Conservation (phyloP, 1,140 invertebrate genomes). For the Oreohelix idahoensis region DNA sequence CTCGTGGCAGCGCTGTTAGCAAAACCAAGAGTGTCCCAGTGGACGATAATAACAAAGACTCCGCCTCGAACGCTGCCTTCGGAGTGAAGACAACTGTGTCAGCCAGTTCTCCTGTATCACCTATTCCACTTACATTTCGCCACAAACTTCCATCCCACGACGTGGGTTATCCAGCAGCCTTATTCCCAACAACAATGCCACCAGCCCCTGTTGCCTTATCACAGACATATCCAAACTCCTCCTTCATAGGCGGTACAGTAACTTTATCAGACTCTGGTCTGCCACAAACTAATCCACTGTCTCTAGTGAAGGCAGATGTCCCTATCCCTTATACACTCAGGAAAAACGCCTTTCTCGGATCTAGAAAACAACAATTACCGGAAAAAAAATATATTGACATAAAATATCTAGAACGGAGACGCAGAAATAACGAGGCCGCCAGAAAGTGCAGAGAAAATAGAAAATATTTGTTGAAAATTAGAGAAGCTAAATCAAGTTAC, state of each 20-base stretch:
- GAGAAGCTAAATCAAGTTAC: constrained; percentile 72
- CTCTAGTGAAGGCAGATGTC: constrained; percentile 49
- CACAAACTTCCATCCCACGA: constrained; percentile 55
- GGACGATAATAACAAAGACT: constrained; percentile 13
- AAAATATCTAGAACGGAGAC: constrained; percentile 66
- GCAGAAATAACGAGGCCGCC: constrained; percentile 69
- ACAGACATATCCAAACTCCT: constrained; percentile 13
- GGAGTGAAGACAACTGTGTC: background rate
- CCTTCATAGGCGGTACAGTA: constrained; percentile 55
- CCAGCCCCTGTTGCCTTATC: constrained; percentile 27
- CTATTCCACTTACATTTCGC: constrained; percentile 61
- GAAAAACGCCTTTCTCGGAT: too few relatives aligned
- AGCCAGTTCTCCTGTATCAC: constrained; percentile 43
- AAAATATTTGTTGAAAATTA: constrained; percentile 63
- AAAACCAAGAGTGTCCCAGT: background rate
- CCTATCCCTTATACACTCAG: background rate
- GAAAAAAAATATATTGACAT: constrained; percentile 52
- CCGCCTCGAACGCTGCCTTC: background rate
- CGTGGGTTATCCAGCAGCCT: background rate
- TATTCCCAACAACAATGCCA: constrained; percentile 34
- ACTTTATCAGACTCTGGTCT: constrained; percentile 64
- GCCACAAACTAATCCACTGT: constrained; percentile 54
- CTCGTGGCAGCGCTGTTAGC: constrained; percentile 19
- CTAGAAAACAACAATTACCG: background rate
- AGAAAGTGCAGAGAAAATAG: constrained; percentile 69